Evolutionary conservation across 2,113 vertebrate species (phyloP), one percentile per base, ranked within the genome.

Genomic region (Charina bottae): DNA sequence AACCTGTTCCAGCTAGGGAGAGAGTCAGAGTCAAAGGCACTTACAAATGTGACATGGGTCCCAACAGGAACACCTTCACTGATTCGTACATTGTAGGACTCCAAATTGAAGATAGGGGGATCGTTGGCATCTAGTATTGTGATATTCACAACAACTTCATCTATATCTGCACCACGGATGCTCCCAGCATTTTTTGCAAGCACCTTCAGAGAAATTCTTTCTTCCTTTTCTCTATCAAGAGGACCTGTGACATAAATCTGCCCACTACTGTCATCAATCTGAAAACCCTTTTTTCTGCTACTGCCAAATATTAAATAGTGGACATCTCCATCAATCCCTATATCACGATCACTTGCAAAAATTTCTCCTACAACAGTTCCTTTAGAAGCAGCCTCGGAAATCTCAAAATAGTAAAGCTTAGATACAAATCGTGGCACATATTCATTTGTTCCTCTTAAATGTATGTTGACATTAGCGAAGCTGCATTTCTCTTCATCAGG

Each of bases 391-490:
- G 98, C 98, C 97, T 99, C 99, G 87, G 99, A 99, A 93, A 99
- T 97, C 94, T 99, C 99, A 97, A 99, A 99, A 96, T 99, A 99
- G 97, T 99, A 99, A 93, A 99, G 98, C 95, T 99, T 99, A 89
- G 99, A 99, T 89, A 99, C 99, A 96, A 99, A 99, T 72, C 99
- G 98, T 24, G 99, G 99, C n/a, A 99, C 99, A 1, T 99, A 99
- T 72, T 99, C 99, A 93, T 99, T 99, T 92, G 99, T 98, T 88
- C 99, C 99, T 96, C 98, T 97, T 4, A 99, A 96, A 85, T 99
- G 98, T 90, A 99, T 98, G 89, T 98, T 98, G 92, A 99, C 98
- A 2, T 97, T 98, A 92, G 99, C 99, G 91, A 99, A 99, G 95
- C 98, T 99, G 96, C 98, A 99, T 15, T 98, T 97, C 87, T 99